Percentiles rank a stretch among this genome's conserved stretches.
These are phyloP conservation scores for Gisinianus flammeolus DNA, from an alignment of 2,888 invertebrate genomes.

Conservation along the genomic window DNA sequence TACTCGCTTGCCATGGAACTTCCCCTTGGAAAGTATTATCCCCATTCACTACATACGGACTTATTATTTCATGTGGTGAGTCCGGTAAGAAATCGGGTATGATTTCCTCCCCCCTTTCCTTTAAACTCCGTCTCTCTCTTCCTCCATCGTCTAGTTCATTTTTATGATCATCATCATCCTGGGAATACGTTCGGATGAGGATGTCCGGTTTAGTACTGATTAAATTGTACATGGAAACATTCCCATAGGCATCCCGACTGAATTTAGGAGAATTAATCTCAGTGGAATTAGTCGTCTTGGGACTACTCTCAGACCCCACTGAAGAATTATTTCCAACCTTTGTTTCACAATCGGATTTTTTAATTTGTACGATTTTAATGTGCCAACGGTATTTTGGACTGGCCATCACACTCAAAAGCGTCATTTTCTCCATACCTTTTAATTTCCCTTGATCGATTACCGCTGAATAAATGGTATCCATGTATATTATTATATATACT, in stretches of 20 bases:
- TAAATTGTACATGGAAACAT: constrained; percentile 23
- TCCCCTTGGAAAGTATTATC: constrained; percentile 46
- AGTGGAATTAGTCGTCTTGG: not conserved
- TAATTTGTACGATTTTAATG: constrained; percentile 48
- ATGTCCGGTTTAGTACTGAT: constrained; percentile 9
- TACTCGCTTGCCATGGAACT: constrained; percentile 56
- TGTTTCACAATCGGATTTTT: not conserved
- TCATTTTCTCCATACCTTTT: constrained; percentile 40
- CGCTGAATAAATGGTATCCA: no score
- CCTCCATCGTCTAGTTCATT: not conserved
- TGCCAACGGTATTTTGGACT: constrained; percentile 52
- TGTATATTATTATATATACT: no score
- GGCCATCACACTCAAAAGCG: constrained; percentile 51
- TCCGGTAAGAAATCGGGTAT: not conserved
- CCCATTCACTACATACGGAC: constrained; percentile 52
- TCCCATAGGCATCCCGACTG: constrained; percentile 11
- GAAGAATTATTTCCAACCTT: not conserved
- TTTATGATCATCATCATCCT: not conserved
- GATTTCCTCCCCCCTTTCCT: no score
- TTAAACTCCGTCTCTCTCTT: not conserved
- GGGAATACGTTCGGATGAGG: not conserved
- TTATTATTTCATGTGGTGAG: not conserved
- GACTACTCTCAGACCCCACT: not conserved
- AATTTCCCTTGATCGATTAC: constrained; percentile 45
- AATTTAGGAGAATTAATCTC: no score